A percentile compares a stretch with the other conserved stretches of the same genome.
Conservation (phyloP, 2,113 vertebrate genomes). For the Martes martes region DNA sequence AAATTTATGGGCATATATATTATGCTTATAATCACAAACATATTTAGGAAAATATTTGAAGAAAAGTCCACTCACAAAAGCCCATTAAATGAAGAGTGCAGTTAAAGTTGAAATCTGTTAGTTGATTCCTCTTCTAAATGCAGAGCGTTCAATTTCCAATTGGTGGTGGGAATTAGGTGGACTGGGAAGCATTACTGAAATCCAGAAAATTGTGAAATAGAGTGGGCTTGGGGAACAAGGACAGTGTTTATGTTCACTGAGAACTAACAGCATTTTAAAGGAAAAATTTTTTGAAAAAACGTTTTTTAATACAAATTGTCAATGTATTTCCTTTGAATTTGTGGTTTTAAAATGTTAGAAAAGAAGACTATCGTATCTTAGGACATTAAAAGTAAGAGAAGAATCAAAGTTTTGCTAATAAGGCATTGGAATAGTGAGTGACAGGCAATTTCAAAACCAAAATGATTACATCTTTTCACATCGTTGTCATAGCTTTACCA, state of each 20-base stretch:
- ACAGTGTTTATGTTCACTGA: not conserved
- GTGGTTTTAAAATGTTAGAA: not conserved
- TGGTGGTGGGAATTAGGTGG: not conserved
- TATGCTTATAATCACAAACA: not conserved
- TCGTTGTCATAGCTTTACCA: constrained; percentile 16
- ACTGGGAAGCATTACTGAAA: not conserved
- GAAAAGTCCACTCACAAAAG: not conserved
- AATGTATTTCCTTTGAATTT: not conserved
- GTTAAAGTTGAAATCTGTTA: not conserved
- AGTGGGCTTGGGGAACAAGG: not conserved
- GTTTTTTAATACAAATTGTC: not conserved
- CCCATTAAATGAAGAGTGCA: not conserved
- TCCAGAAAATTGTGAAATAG: not conserved
- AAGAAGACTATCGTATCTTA: not conserved
- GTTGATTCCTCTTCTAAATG: not conserved
- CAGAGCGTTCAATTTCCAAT: not conserved
- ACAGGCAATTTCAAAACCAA: constrained; percentile 58
- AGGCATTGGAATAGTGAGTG: not conserved
- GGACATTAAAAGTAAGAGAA: not conserved
- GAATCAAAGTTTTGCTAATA: constrained; percentile 54
- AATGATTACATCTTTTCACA: constrained; percentile 62
- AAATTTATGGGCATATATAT: not conserved
- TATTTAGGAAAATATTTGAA: not conserved
- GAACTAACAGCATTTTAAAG: not conserved
- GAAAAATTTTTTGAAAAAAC: not conserved